Evolutionary conservation across 2,113 vertebrate species (phyloP), one percentile per base, ranked within the genome.

Genomic region (Forbesichthys agassizii): DNA sequence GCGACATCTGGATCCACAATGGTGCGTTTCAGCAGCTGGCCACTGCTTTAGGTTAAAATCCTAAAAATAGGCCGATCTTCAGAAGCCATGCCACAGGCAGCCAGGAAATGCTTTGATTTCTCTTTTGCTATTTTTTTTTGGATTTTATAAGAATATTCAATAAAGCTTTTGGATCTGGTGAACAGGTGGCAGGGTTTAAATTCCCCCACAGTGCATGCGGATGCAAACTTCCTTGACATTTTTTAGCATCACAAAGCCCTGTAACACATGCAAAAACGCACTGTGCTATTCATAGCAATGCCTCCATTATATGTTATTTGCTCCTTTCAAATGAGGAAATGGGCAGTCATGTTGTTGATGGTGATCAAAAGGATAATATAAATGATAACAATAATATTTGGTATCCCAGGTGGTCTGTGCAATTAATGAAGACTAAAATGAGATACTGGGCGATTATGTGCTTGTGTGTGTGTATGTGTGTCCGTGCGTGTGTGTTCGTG

Each of bases 81-180:
- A 90, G 91, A 93, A 92, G 90, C 83, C 61, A 76, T 90, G 90
- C 90, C 90, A 92, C 85, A 82, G 86, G 87, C 91, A 82, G 87
- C 77, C 90, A 93, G 93, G 92, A 93, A 93, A 79, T 86, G 77
- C 93, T 94, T 93, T 92, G 91, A 92, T 93, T 88, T 85, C 68
- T 84, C 80, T 80, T 82, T 73, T 71, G 27, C 59, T 66, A 77
- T 78, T 73, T 71, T 86, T 83, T 81, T 66, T 55, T 2, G 27
- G 20, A 79, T 87, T 92, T 91, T 89, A 90, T 90, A 88, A 80
- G 85, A 91, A 93, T 92, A 91, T 91, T 91, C 83, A 90, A 87
- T 84, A 87, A 91, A 91, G 88, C 90, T 76, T 63, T 51, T 84
- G 88, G 88, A 90, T 94, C 89, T 93, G 92, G 91, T 66, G 77